phyloP scores from a whole-genome alignment of 2,888 invertebrate genomes.

The Limenitis arthemis region DNA sequence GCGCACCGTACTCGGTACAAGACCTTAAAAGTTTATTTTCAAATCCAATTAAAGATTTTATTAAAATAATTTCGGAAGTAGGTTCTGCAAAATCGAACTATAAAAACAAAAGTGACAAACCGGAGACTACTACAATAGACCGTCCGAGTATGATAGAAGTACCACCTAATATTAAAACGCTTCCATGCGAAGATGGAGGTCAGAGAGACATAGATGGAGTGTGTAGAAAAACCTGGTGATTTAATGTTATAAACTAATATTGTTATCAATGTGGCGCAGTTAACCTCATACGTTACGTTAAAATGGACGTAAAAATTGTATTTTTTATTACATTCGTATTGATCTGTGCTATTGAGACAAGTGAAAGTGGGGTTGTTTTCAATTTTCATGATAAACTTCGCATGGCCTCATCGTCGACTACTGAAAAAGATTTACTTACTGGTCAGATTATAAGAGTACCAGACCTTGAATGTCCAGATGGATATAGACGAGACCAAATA shows the following conservation, averaged over 20 bases:
- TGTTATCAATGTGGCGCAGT: constrained; percentile 35
- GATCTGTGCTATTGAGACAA: constrained; percentile 27
- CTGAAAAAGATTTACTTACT: constrained; percentile 28
- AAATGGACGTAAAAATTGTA: constrained; percentile 47
- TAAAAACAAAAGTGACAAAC: constrained; percentile 5
- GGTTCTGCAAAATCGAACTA: constrained; percentile 2
- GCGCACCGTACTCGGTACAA: constrained; percentile 37
- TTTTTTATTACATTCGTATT: constrained; percentile 32
- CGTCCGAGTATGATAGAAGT: constrained; percentile 46
- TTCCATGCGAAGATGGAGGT: constrained; percentile 33
- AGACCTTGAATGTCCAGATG: constrained; percentile 38
- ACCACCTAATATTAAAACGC: constrained; percentile 39
- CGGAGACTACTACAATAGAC: constrained; percentile 17
- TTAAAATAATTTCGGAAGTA: constrained; percentile 25
- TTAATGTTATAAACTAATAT: constrained; percentile 22
- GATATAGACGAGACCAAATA: constrained; percentile 39
- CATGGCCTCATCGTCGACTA: constrained; percentile 30
- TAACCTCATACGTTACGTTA: constrained; percentile 34
- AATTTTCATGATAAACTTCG: constrained; percentile 43
- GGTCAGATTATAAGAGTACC: constrained; percentile 52
- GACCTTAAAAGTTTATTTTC: constrained; percentile 47
- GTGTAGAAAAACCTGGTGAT: constrained; percentile 52
- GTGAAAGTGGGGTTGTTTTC: constrained; percentile 33
- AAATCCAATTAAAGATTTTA: constrained; percentile 51
- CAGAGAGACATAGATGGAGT: constrained; percentile 46